Evolutionary conservation across 92 coral and sea anemone species (phyloP), one percentile per base, ranked within the genome.

Genomic region (Heteractis magnifica): DNA sequence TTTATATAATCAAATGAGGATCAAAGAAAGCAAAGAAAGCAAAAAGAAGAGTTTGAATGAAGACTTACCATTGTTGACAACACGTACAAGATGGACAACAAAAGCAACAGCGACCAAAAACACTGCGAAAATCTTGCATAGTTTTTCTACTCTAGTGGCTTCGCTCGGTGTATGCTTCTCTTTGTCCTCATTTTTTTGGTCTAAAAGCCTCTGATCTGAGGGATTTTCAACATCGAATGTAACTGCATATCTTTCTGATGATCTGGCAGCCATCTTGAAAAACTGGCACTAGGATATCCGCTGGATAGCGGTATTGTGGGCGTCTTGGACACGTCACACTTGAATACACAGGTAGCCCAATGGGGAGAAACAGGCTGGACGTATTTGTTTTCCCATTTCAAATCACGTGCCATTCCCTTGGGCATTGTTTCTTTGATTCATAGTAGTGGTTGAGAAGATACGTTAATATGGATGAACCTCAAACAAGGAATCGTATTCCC

Each of bases 61-160:
- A 5, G 5, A 68, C 89, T 59, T 86, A 95, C 97, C 98, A 70
- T 90, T 90, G 74, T 78, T 90, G 3, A 90, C 72, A 64, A 92
- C 91, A 49, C 98, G 90, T 65, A 91, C 90, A 72, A 95, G 82
- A 80, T 95, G 98, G 0, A 88, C 81, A 20, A 92, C 79, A 74
- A 87, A 82, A 3, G 90, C 92, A 59, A 91, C 55, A 6, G 90
- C 15, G 6, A 93, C 98, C 72, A 92, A 81, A 20, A 93, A 64
- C 18, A 87, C 83, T 3, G 98, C 95, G 52, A 92, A 21, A 13
- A 88, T 60, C 88, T 95, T 95, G 91, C 98, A 93, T 16, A 81
- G 80, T 52, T 79, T 84, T 65, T 95, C 98, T 13, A 74, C 87
- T 83, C 90, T 88, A 15, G 92, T 84, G 52, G 91, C 75, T 59